Base-by-base conservation (phyloP, 2,888 invertebrate genomes). In the Leucophenga maculata region DNA sequence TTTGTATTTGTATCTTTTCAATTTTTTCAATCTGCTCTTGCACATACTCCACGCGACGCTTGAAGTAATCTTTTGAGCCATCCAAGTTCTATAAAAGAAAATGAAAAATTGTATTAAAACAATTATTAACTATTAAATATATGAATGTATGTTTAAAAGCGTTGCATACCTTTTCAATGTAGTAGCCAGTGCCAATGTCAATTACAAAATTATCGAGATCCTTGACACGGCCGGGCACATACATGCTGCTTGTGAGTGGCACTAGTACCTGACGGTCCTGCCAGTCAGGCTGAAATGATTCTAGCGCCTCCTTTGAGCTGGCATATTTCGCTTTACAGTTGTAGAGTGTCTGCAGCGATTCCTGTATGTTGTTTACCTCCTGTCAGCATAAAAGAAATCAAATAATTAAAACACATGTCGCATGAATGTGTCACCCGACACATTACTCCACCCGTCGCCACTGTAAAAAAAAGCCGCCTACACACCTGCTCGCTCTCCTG, bases 111-210 rank as follows among this genome's bases (percentile, higher is more conserved):
- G n/a, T 4, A 32, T 50, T 9, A 52, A 69, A 67, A 18, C 26
- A 22, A 64, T 6, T n/a, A 50, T 3, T 13, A 6, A 6, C 13
- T 48, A 48, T 14, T 48, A 48, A 9, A n/a, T 50, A 26, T 8
- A 48, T 48, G 48, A n/a, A n/a, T 48, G 16, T n/a, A 48, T 48
- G 6, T 48, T 3, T 48, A 48, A 1, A 48, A 48, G 2, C 26
- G 26, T 9, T 1, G 57, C 16, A 85, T 87, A 95, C 96, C 92
- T 97, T 97, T 89, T 98, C 95, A 20, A 95, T 95, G 90, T 95
- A 99, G 88, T 99, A 99, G 74, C 98, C 97, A 66, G 99, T 98
- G 65, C 99, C 99, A 85, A 99, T 94, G 88, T 99, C 98, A 77
- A 99, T 94, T 39, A 98, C 91, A 67, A 98, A 97, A 87, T 94